phyloP scores from a whole-genome alignment of 2,113 vertebrate species.

The Hippocampus abdominalis region DNA sequence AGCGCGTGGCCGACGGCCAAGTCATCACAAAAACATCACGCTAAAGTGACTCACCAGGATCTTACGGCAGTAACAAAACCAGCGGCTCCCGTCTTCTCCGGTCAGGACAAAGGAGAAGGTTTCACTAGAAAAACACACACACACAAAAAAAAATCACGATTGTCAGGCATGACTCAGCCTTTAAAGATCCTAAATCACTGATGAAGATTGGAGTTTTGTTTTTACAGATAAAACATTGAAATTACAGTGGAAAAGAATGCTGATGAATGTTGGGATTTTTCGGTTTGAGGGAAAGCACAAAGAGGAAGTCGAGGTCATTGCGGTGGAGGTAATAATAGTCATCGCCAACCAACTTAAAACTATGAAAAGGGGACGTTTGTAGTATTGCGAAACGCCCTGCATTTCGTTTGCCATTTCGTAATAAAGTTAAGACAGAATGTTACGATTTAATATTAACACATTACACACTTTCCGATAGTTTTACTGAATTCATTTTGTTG shows the following conservation, averaged over 20 bases:
- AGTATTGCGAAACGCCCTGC: too few relatives aligned
- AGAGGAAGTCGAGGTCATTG: not conserved
- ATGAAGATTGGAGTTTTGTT: not conserved
- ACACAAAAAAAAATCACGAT: not conserved
- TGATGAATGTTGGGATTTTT: not conserved
- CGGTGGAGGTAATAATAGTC: too few relatives aligned
- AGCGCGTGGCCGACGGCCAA: conserved; percentile 35
- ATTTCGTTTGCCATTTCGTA: too few relatives aligned
- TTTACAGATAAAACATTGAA: too few relatives aligned
- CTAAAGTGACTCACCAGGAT: conserved; percentile 79
- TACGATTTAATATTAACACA: too few relatives aligned
- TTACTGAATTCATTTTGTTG: too few relatives aligned
- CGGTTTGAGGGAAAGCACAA: not conserved
- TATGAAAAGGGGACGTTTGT: not conserved
- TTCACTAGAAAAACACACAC: conserved; percentile 78
- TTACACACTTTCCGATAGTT: too few relatives aligned
- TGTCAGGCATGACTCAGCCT: not conserved
- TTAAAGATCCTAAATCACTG: not conserved
- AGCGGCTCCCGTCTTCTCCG: conserved; percentile 93
- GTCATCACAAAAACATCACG: conserved; percentile 21
- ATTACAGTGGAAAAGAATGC: too few relatives aligned
- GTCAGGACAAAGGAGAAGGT: conserved; percentile 97
- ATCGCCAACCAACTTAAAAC: not conserved
- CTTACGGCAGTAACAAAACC: conserved; percentile 97
- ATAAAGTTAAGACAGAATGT: too few relatives aligned